Percentiles rank a stretch among this genome's conserved stretches.
Conservation (phyloP, 2,888 invertebrate genomes). For the Geophilus truncorum region DNA sequence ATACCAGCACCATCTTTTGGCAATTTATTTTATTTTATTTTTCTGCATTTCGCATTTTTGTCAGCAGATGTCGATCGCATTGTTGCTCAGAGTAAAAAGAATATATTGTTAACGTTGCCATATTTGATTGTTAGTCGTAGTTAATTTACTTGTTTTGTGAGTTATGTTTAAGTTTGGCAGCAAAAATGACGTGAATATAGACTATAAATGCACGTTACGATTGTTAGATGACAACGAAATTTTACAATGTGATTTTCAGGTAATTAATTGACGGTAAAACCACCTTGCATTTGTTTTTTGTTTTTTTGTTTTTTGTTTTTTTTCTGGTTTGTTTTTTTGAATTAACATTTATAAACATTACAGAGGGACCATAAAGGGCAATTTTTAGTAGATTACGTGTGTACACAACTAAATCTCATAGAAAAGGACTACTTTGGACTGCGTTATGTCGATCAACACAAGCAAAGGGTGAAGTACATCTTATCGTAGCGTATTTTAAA, state of each 20-base stretch:
- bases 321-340: neutral
- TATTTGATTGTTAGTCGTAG: slow-evolving; percentile 31
- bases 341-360: no score
- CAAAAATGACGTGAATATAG: slow-evolving; percentile 67
- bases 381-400: slow-evolving; percentile 82
- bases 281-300: neutral
- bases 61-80: neutral
- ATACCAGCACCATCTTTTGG: neutral
- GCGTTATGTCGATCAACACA: slow-evolving; percentile 80
- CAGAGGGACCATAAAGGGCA: slow-evolving; percentile 85
- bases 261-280: neutral
- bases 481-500: no score
- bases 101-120: slow-evolving; percentile 22
- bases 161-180: slow-evolving; percentile 56
- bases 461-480: slow-evolving; percentile 91
- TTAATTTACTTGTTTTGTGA: neutral
- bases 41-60: no score
- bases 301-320: neutral
- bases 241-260: slow-evolving; percentile 88
- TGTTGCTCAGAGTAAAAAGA: no score
- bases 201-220: slow-evolving; percentile 78
- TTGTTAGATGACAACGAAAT: slow-evolving; percentile 86
- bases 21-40: no score
- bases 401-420: slow-evolving; percentile 79
- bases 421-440: slow-evolving; percentile 94